Conservation (phyloP, 2,888 invertebrate species). For the Oscheius sp. region DNA sequence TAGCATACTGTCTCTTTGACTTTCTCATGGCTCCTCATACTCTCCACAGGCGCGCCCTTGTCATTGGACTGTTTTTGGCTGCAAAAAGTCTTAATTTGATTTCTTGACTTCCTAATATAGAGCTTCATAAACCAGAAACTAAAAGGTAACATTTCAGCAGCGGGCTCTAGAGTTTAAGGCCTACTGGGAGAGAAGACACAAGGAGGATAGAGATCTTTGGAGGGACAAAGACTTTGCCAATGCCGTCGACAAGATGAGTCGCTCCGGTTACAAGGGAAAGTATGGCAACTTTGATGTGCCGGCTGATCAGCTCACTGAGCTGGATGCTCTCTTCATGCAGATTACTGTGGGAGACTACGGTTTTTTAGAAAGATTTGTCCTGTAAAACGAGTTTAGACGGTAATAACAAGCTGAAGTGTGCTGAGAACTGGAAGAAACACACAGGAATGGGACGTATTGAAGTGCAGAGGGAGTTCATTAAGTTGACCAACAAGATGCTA, state of each 20-base stretch:
- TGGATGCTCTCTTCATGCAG: constrained; percentile 60
- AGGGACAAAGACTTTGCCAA: constrained; percentile 65
- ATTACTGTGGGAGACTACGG: constrained; percentile 62
- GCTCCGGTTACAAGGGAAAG: constrained; percentile 65
- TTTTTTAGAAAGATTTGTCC: constrained; percentile 2
- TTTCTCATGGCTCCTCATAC: too few species aligned
- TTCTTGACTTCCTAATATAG: too few species aligned
- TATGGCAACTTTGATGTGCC: constrained; percentile 65
- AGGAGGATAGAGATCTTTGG: constrained; percentile 60
- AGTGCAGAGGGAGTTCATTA: constrained; percentile 61
- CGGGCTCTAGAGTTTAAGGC: constrained; percentile 56
- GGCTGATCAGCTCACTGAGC: constrained; percentile 49
- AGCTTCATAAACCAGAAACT: too few species aligned
- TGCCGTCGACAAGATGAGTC: constrained; percentile 62
- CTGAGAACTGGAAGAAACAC: constrained; percentile 52
- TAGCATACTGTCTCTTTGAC: too few species aligned
- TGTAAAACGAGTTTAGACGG: constrained; percentile 47
- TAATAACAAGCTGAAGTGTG: constrained; percentile 50
- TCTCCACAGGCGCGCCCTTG: too few species aligned
- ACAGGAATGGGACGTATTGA: constrained; percentile 53
- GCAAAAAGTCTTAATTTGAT: too few species aligned
- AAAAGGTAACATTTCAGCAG: constrained; percentile 13
- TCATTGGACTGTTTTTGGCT: too few species aligned
- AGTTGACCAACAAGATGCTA: constrained; percentile 56
- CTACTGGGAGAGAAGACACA: constrained; percentile 60